Base-by-base conservation (phyloP, 1,140 invertebrate species). In the Dendroctonus ponderosae region DNA sequence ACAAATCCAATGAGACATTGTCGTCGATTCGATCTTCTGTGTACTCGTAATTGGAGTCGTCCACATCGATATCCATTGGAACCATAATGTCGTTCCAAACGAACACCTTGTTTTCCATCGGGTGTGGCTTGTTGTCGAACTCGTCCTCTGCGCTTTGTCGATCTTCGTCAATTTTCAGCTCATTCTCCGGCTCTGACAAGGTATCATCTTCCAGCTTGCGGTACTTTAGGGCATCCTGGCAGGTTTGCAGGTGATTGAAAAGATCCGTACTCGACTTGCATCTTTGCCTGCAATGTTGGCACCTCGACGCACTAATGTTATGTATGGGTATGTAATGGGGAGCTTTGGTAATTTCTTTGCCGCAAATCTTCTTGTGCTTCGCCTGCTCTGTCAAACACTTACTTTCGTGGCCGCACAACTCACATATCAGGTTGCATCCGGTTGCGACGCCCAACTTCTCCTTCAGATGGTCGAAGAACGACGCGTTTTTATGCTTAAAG, bases 321-420 rank as follows among this genome's bases (percentile, higher is more conserved):
- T 67, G 75, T 76, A 77, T 39, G 71, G 66, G 12, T 68, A 76
- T 81, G 75, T 77, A 62, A 66, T 61, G 66, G 72, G 76, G 48
- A 72, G 70, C 80, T 57, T 66, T 70, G 12, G 54, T 68, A 11
- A 41, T 68, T n/a, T 78, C 83, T 79, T 78, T 84, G 3, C 84
- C 82, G 65, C 91, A 91, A 58, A 84, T 83, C 74, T 89, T 88
- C 76, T 88, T 85, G 74, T 91, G 89, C 50, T 87, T 84, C 9
- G 88, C 85, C 66, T 88, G 84, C 79, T 94, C 92, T 8, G 90
- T 91, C n/a, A 91, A 81, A 79, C 89, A 92, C 77, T 93, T 93
- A 62, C 91, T 91, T 77, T 89, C 84, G 75, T 92, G 89, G 3
- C 88, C 87, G 74, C 91, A 93, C 60, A 84, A 83, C 71, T 85